These are phyloP conservation scores for Isichthys henryi DNA, from an alignment of 2,113 vertebrate species.

Conservation along the genomic window DNA sequence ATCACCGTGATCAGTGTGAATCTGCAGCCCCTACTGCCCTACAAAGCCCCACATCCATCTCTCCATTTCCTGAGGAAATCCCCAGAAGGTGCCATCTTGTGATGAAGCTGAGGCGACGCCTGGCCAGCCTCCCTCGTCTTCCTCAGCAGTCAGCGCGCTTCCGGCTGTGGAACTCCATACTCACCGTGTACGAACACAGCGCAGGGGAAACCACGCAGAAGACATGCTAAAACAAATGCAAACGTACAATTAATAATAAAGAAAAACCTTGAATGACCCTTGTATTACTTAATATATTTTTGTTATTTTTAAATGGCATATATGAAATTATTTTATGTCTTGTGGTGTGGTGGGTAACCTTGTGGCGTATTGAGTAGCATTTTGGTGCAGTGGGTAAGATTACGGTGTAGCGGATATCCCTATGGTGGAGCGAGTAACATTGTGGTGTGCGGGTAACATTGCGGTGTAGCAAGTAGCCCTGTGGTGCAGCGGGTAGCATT, in stretches of 20 bases:
- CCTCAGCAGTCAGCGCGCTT: not conserved
- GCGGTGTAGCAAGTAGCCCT: not conserved
- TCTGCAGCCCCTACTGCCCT: not conserved
- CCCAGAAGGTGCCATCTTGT: not conserved
- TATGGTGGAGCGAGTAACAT: not conserved
- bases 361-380: too few species aligned
- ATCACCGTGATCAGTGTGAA: not conserved
- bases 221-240: not conserved
- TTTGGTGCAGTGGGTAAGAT: too few species aligned
- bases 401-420: not conserved
- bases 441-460: accelerated
- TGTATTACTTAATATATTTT: not conserved
- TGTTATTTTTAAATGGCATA: not conserved
- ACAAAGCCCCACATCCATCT: not conserved
- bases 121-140: not conserved
- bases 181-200: not conserved
- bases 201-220: not conserved
- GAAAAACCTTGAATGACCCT: not conserved
- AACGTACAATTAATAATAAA: not conserved
- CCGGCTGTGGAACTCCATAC: not conserved
- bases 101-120: not conserved
- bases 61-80: not conserved
- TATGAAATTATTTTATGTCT: not conserved
- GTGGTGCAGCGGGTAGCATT: not conserved
- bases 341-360: not conserved